Evolutionary conservation across 1,140 invertebrate species (phyloP).

Genomic region (Dryas iulia): DNA sequence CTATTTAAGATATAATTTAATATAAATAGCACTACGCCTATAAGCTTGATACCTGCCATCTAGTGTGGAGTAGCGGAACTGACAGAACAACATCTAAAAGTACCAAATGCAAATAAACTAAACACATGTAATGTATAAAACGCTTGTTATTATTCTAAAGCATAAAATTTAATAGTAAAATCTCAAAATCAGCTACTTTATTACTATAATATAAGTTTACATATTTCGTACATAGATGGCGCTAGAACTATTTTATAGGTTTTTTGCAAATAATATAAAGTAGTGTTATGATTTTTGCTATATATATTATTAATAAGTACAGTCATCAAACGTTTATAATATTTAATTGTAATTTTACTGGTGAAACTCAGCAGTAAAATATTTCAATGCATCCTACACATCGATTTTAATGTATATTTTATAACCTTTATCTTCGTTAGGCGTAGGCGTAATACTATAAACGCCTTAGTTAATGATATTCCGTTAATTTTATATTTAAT

Average conservation of each 20-base stretch:
- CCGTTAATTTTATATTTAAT: not conserved
- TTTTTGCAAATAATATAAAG: not conserved
- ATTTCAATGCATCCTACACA: not conserved
- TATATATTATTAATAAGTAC: not conserved
- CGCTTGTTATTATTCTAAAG: not conserved
- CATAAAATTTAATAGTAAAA: not conserved
- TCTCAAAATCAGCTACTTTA: not conserved
- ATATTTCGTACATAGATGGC: constrained; percentile 41
- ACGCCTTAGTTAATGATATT: not conserved
- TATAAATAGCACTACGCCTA: not conserved
- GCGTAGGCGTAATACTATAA: not conserved
- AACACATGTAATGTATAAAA: not conserved
- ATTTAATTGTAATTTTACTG: not conserved
- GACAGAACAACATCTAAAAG: not conserved
- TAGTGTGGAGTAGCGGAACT: constrained; percentile 37
- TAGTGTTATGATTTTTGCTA: not conserved
- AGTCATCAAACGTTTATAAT: not conserved
- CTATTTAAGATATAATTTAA: no score
- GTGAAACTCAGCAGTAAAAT: not conserved
- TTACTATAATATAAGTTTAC: not conserved
- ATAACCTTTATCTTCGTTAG: not conserved
- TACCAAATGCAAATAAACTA: not conserved
- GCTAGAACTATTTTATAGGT: constrained; percentile 9
- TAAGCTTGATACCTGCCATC: constrained; percentile 24
- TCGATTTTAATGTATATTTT: not conserved